Conservation (phyloP, 2,888 invertebrate genomes). For the Callinectes sapidus region DNA sequence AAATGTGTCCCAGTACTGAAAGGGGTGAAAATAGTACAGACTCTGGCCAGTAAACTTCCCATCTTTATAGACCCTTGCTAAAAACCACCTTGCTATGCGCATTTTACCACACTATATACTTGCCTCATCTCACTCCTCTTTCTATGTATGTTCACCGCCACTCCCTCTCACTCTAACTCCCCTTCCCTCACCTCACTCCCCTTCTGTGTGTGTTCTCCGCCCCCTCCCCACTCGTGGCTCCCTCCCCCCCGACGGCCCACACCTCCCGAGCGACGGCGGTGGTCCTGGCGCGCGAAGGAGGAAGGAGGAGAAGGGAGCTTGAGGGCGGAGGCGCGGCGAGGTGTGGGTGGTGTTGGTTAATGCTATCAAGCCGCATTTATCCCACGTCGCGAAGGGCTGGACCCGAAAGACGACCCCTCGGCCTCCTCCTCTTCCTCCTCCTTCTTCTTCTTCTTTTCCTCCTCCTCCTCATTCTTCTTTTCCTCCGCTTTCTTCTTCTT, state of each 20-base stretch:
- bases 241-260: background rate
- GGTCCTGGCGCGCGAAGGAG: background rate
- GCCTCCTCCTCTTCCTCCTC: background rate
- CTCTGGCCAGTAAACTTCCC: too few species aligned
- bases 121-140: too few species aligned
- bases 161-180: background rate
- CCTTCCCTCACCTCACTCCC: background rate
- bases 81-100: background rate
- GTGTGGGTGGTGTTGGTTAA: conserved; percentile 44
- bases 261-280: background rate
- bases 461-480: too few species aligned
- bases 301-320: background rate
- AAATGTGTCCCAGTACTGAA: too few species aligned
- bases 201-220: background rate
- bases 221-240: background rate
- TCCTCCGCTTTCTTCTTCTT: background rate
- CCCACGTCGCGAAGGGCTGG: background rate
- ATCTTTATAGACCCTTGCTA: too few species aligned
- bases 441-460: background rate
- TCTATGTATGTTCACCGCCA: too few species aligned
- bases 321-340: background rate
- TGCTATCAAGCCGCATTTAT: conserved; percentile 41
- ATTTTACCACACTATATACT: too few species aligned
- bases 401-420: background rate
- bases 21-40: too few species aligned